These are phyloP conservation scores for Paralvinella palmiformis DNA, from an alignment of 1,140 invertebrate genomes.

Conservation along the genomic window DNA sequence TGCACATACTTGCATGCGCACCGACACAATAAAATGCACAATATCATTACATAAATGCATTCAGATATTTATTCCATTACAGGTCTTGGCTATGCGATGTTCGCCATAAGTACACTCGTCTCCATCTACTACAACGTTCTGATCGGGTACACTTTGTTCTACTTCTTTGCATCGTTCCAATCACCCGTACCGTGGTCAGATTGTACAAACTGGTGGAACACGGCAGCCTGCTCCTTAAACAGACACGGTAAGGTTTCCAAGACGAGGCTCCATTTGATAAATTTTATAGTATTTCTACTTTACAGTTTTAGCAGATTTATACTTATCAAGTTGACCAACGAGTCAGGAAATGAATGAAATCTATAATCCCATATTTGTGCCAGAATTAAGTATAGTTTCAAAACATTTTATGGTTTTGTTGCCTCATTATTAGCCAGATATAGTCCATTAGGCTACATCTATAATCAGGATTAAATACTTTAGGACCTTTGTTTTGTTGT, in stretches of 20 bases:
- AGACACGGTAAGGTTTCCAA: background rate
- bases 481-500: too few relatives aligned
- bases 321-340: too few relatives aligned
- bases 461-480: too few relatives aligned
- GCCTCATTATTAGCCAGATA: too few relatives aligned
- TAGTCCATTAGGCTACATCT: too few relatives aligned
- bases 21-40: background rate
- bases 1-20: background rate
- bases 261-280: background rate
- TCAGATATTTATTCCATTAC: background rate
- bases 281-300: background rate
- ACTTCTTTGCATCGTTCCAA: constrained; percentile 57
- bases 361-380: too few relatives aligned
- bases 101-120: constrained; percentile 73
- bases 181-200: constrained; percentile 48
- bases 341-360: too few relatives aligned
- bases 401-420: too few relatives aligned
- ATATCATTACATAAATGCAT: background rate
- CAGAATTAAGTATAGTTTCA: too few relatives aligned
- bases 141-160: constrained; percentile 91
- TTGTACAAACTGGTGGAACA: constrained; percentile 52
- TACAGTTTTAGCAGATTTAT: too few relatives aligned
- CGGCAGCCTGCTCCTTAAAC: background rate
- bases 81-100: constrained; percentile 77
- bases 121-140: constrained; percentile 90